Conservation (phyloP, 2,797 vertebrate species). For the Muscicapa striata region DNA sequence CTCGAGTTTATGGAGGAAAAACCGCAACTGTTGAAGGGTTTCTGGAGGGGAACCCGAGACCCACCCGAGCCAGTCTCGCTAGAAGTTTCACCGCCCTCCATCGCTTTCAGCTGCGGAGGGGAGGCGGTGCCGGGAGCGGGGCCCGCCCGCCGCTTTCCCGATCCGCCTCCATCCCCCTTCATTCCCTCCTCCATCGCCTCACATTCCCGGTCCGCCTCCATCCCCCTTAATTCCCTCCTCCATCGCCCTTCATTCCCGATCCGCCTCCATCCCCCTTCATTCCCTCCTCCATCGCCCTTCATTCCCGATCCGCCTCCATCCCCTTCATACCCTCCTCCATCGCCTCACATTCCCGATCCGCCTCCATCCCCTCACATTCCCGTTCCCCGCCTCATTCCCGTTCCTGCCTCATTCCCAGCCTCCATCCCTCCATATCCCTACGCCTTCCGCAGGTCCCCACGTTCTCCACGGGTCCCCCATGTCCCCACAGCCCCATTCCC, state of each 20-base stretch:
- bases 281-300: background rate
- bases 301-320: too few relatives aligned
- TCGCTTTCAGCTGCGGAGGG: background rate
- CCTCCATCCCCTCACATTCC: too few relatives aligned
- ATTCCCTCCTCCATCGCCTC: too few relatives aligned
- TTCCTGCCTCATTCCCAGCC: background rate
- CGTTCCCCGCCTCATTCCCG: too few relatives aligned
- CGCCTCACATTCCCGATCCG: background rate
- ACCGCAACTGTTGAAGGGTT: background rate
- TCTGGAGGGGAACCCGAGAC: accelerated
- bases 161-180: background rate
- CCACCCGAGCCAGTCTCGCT: background rate
- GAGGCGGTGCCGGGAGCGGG: background rate
- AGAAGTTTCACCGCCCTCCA: accelerated
- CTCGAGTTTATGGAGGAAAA: background rate
- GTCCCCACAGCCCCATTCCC: background rate
- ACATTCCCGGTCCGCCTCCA: too few relatives aligned
- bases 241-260: too few relatives aligned
- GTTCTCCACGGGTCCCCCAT: too few relatives aligned
- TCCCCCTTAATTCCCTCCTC: background rate
- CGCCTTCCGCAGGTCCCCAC: too few relatives aligned
- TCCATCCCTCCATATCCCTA: too few relatives aligned
- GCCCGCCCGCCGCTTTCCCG: background rate
- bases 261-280: too few relatives aligned
- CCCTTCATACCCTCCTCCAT: too few relatives aligned